Base-by-base conservation (phyloP, 2,888 invertebrate genomes). In the Prosopocoilus inquinatus region DNA sequence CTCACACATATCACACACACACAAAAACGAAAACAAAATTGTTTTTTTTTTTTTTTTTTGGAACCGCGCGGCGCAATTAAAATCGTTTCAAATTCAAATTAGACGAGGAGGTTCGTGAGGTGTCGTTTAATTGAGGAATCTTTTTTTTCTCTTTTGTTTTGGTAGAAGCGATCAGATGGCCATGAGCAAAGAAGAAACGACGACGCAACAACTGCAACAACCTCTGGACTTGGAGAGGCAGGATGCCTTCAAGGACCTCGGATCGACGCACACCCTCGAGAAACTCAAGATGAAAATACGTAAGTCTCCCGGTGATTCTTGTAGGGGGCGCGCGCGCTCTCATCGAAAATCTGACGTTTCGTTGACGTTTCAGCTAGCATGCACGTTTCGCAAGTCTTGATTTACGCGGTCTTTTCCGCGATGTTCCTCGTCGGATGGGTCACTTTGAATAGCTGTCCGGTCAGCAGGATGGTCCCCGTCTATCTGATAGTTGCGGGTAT, bases 371-470 rank as follows among this genome's bases (percentile, higher is more conserved):
- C 61, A 75, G 75, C 73, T 55, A 70, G 71, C 12, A 69, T 75
- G 34, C 75, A 74, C 57, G 75, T 71, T 39, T 70, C 75, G 9
- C 52, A 72, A 47, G 71, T 75, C 9, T 50, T 74, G 55, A 63
- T 73, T 11, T 75, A 74, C 54, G 68, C 68, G 5, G 58, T 74
- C 16, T 70, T 73, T 54, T 70, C 73, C 49, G 55, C 65, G 12
- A 72, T 71, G 69, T 73, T 75, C 49, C 64, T 70, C 9, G 67
- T 71, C 13, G 76, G 76, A 32, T 71, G 71, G 66, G 64, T 74
- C 2, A 74, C 70, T 58, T 55, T 75, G 35, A 72, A 75, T 53
- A 70, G 62, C 50, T 76, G 76, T 57, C 64, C 73, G 1, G 54
- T 72, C 9, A 73, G 70, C 55, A 65, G 66, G 45, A 60, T 75